A percentile compares a stretch with the other conserved stretches of the same genome.
These are phyloP conservation scores for Mustela lutreola DNA, from an alignment of 2,113 vertebrate species.

Conservation along the genomic window DNA sequence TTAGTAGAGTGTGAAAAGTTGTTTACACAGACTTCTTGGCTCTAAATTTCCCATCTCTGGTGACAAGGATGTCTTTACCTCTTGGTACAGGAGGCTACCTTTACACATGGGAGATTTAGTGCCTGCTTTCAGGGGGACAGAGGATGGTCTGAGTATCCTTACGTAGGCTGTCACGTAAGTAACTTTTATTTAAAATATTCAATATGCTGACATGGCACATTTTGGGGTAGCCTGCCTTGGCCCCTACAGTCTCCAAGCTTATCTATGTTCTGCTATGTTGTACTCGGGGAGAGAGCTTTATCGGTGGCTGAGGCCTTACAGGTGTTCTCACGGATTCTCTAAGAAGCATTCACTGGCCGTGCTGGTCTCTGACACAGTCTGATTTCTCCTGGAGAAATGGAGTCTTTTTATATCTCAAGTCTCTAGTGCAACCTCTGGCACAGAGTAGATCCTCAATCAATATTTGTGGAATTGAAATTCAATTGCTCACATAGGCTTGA, in stretches of 20 bases:
- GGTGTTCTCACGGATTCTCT: background rate
- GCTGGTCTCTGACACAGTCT: background rate
- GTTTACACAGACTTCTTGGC: background rate
- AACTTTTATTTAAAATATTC: background rate
- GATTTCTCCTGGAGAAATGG: background rate
- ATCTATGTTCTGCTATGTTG: background rate
- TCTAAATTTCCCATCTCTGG: background rate
- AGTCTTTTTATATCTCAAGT: background rate
- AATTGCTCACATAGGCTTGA: background rate
- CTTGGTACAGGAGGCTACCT: background rate
- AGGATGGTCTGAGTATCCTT: background rate
- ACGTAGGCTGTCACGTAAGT: background rate
- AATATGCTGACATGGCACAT: background rate
- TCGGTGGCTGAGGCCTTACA: accelerated
- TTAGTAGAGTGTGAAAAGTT: background rate
- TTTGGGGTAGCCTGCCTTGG: background rate
- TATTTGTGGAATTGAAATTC: background rate
- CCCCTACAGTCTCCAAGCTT: background rate
- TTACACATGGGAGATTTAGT: background rate
- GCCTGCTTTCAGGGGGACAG: background rate
- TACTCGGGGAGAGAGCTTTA: background rate
- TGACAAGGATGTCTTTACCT: background rate
- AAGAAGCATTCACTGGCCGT: background rate
- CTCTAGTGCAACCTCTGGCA: background rate
- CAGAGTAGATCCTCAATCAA: background rate